Evolutionary conservation across 2,797 vertebrate species (phyloP).

Genomic region (Galago senegalensis): DNA sequence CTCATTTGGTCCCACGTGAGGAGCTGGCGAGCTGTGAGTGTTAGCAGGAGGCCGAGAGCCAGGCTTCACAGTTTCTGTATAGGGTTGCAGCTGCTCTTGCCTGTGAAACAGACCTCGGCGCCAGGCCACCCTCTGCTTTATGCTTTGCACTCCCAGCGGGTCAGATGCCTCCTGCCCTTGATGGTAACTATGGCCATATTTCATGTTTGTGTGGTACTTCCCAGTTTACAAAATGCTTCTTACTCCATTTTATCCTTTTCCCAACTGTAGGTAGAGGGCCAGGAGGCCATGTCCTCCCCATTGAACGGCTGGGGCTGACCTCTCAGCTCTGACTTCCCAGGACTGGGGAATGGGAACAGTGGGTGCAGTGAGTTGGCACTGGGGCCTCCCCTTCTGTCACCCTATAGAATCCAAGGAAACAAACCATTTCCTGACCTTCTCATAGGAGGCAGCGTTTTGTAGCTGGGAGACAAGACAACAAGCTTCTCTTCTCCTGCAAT

Average conservation of each 20-base stretch:
- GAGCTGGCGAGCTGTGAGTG: neutral
- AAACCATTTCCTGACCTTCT: neutral
- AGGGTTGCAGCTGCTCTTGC: neutral
- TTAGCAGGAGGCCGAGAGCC: neutral
- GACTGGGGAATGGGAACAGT: neutral
- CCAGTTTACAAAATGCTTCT: neutral
- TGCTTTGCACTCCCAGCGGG: neutral
- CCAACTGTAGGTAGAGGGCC: neutral
- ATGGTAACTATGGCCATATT: neutral
- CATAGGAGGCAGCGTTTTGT: neutral
- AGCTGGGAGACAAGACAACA: neutral
- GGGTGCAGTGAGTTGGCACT: slow-evolving; percentile 69
- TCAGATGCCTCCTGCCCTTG: neutral
- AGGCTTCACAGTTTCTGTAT: neutral
- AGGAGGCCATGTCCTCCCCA: neutral
- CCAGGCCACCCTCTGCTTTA: neutral
- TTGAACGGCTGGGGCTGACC: neutral
- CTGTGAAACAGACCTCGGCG: neutral
- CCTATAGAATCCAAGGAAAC: slow-evolving; percentile 51
- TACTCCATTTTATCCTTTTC: neutral
- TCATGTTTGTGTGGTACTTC: neutral
- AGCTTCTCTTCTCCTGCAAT: neutral
- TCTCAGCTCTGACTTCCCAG: slow-evolving; percentile 34
- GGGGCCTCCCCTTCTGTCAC: slow-evolving; percentile 72
- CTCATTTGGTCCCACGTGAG: neutral